These are phyloP conservation scores for Actinia tenebrosa DNA, from an alignment of 64 coral and sea anemone genomes.

Conservation along the genomic window DNA sequence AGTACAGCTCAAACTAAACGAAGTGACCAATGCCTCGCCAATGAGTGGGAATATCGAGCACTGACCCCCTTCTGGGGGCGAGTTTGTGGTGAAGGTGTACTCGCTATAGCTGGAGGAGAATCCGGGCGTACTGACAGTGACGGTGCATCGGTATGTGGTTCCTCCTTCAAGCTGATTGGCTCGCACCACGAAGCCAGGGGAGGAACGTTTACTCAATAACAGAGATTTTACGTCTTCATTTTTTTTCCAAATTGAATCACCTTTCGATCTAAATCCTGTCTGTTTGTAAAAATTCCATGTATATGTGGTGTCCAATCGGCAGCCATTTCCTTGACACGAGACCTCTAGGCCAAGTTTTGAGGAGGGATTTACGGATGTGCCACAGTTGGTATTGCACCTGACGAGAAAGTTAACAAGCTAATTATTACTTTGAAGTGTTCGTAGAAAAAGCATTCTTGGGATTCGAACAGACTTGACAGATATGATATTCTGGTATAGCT, in stretches of 20 bases:
- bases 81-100: slow-evolving; percentile 45
- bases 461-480: no score
- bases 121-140: slow-evolving; percentile 33
- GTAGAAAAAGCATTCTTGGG: not conserved
- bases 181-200: slow-evolving; percentile 42
- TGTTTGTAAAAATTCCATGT: slow-evolving; percentile 23
- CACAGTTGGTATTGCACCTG: slow-evolving; percentile 48
- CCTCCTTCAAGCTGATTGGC: slow-evolving; percentile 17
- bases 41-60: not conserved
- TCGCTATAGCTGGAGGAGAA: slow-evolving; percentile 29
- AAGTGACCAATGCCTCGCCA: slow-evolving; percentile 39
- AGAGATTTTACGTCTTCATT: not conserved
- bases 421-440: not conserved
- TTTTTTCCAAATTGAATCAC: slow-evolving; percentile 26
- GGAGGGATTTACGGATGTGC: slow-evolving; percentile 32
- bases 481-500: no score
- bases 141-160: slow-evolving; percentile 9
- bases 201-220: slow-evolving; percentile 27
- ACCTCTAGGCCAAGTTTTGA: slow-evolving; percentile 33
- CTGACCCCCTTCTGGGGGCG: slow-evolving; percentile 33
- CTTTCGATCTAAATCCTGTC: not conserved
- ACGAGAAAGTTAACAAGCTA: not conserved
- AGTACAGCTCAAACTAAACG: slow-evolving; percentile 30
- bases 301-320: slow-evolving; percentile 18
- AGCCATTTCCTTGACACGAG: slow-evolving; percentile 27